Evolutionary conservation across 2,113 vertebrate genomes (phyloP), one percentile per base, ranked within the genome.

Genomic region (Herpailurus yagouaroundi): DNA sequence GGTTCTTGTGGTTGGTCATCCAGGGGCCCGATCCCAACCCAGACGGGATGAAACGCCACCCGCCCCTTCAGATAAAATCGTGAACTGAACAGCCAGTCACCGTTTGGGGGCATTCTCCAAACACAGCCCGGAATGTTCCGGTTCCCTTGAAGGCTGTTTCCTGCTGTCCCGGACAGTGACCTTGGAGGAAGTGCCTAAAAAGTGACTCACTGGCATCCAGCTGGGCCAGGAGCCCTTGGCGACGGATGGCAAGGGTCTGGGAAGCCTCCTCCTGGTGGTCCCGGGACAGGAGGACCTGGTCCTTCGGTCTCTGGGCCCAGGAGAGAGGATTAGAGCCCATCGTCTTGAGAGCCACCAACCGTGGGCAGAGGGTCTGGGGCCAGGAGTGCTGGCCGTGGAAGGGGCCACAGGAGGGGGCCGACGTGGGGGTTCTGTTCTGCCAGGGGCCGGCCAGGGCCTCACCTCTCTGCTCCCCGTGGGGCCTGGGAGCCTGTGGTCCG

Each of bases 171-270:
- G 15, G 14, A 5, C 0, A 2, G 25, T 4, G 18, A 38, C 50
- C 71, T 48, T 21, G 80, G 16, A 55, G 31, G 14, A 77, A 36
- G 23, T 29, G 36, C 88, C 66, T 52, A 1, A 15, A 18, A 18
- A 25, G 23, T 41, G 93, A 31, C 33, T 45, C 31, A 3, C 2
- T 31, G 48, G 66, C 21, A 8, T 38, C 36, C 76, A 14, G 19
- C 55, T 5, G 0, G 1, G 25, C 64, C 60, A 1, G 0, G 7
- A 45, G 63, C 16, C 0, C 7, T 1, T 36, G 10, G 33, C 7
- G 0, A 19, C 16, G 2, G 33, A 15, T 2, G 8, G 50, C 48
- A 69, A 4, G 77, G 48, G 60, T 36, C 31, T 2, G 0, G 29
- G 57, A 2, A 16, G 60, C 82, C 14, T 12, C 27, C 1, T 38